These are phyloP conservation scores for Drosophila ananassae DNA, from an alignment of 1,140 invertebrate species.

Conservation along the genomic window DNA sequence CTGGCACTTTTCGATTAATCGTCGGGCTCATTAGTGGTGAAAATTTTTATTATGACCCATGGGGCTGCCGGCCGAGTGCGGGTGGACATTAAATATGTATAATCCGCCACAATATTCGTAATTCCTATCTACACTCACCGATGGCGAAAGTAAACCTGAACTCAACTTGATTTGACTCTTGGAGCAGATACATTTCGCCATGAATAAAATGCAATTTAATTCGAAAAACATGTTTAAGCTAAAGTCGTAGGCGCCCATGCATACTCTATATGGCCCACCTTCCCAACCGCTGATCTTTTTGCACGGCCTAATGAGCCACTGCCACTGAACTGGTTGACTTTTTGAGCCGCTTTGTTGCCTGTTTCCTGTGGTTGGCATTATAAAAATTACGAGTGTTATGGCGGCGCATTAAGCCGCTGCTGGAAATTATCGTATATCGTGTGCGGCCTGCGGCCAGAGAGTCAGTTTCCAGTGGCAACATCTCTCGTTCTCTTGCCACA, in stretches of 20 bases:
- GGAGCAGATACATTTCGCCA: no score
- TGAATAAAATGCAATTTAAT: neutral
- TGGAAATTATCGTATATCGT: constrained; percentile 52
- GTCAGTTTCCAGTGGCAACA: constrained; percentile 13
- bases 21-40: constrained; percentile 75
- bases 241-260: neutral
- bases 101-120: neutral
- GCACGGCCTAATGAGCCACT: constrained; percentile 18
- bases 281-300: neutral
- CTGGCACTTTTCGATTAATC: constrained; percentile 67
- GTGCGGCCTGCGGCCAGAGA: constrained; percentile 37
- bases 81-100: constrained; percentile 11
- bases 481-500: neutral
- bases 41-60: constrained; percentile 73
- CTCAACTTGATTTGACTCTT: neutral
- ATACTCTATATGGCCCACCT: neutral
- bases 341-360: constrained; percentile 55
- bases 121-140: neutral
- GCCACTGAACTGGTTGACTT: constrained; percentile 40
- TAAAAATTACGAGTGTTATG: constrained; percentile 68
- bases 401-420: constrained; percentile 48
- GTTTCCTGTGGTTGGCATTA: constrained; percentile 47
- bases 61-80: constrained; percentile 34
- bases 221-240: neutral
- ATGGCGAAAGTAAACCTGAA: no score